Conservation (phyloP, 2,797 vertebrate species). For the Poecilia wingei region DNA sequence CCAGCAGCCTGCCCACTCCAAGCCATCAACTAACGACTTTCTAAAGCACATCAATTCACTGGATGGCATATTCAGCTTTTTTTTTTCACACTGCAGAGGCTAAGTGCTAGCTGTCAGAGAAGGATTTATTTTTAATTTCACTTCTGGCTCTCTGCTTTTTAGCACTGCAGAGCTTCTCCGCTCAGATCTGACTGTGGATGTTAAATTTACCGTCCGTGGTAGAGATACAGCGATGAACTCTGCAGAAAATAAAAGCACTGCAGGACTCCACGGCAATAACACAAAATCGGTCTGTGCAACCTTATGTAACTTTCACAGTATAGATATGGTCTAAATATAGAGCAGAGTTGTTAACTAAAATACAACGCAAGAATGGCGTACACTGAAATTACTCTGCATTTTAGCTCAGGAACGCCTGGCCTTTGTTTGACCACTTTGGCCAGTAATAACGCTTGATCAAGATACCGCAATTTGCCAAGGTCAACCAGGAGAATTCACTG, state of each 20-base stretch:
- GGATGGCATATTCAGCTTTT: conserved; percentile 59
- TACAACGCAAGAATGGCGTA: not conserved
- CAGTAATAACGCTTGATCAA: not conserved
- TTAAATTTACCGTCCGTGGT: conserved; percentile 6
- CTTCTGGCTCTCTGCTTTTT: conserved; percentile 33
- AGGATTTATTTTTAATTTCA: conserved; percentile 50
- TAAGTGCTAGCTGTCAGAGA: conserved; percentile 15
- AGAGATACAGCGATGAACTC: not conserved
- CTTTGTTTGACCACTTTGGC: not conserved
- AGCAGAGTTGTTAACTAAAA: not conserved
- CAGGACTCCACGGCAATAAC: not conserved
- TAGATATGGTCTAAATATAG: not conserved
- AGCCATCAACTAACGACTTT: conserved; percentile 60
- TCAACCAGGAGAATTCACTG: not conserved
- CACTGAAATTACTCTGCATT: not conserved
- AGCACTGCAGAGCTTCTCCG: conserved; percentile 31
- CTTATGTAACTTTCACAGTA: not conserved
- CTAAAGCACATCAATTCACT: conserved; percentile 59
- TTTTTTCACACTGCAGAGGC: conserved; percentile 32
- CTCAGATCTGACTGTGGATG: conserved; percentile 21
- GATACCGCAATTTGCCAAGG: not conserved
- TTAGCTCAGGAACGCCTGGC: not conserved
- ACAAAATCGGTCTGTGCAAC: not conserved
- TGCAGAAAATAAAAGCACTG: not conserved
- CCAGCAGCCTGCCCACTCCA: conserved; percentile 41